Evolutionary conservation across 2,888 invertebrate genomes (phyloP), one percentile per base, ranked within the genome.

Genomic region (Lamellibrachia columna): DNA sequence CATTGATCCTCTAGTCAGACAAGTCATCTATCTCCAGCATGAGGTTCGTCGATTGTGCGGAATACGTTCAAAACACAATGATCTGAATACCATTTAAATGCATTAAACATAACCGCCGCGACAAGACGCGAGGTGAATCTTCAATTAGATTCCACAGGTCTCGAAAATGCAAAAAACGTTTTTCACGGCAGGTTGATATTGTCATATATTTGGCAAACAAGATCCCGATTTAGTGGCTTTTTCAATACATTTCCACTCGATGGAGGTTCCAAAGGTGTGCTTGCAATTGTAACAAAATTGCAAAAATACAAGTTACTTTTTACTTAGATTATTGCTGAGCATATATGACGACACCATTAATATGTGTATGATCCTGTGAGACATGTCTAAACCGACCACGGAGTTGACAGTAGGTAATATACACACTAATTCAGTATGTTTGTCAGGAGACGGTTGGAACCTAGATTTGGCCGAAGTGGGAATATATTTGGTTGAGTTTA

Each of bases 11-110:
- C 93, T 96, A 22, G 93, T 94, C 96, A 97, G 99, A 92, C 98
- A 98, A 93, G 98, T 98, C 0, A 99, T 98, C 96, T 98, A 98
- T 95, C 97, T 99, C 97, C 98, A 98, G 95, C 98, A 98, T 92
- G 98, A 98, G 96, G 99, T 99, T 97, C 97, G 98, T 92, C 40
- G 11, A 40, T 40, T 40, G 40, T 40, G 40, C 40, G 75, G 75
- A 75, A 75, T 75, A 75, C 75, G 75, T 2, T 22, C 3, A 55
- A 75, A 75, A 22, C 75, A 75, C 75, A 75, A 75, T 22, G 75
- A 22, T 4, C 75, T 75, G 75, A 15, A 75, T 75, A 75, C 75
- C 75, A 75, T 75, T 75, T 75, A 75, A 75, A 75, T 75, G 22
- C 75, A 75, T 75, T 75, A 75, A 4, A 22, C 75, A 75, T 75